A percentile compares a stretch with the other conserved stretches of the same genome.
These are phyloP conservation scores for Barnardius zonarius DNA, from an alignment of 2,113 vertebrate species.

Conservation along the genomic window DNA sequence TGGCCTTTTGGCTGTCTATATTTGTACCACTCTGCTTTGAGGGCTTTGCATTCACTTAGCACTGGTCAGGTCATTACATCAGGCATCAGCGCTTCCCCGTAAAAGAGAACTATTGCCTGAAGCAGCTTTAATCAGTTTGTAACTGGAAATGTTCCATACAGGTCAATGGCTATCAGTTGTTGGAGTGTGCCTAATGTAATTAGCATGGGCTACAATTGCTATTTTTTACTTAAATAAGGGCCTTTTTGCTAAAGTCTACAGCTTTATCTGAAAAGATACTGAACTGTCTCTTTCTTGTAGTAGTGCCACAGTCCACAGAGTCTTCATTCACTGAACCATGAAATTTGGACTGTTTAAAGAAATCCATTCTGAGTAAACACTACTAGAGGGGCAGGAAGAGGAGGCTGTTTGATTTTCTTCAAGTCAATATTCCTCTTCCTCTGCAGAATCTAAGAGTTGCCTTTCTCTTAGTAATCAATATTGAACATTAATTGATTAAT, in stretches of 20 bases:
- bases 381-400: neutral
- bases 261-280: neutral
- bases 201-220: neutral
- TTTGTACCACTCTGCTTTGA: constrained; percentile 22
- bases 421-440: neutral
- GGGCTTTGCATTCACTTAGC: neutral
- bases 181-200: constrained; percentile 22
- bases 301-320: neutral
- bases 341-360: neutral
- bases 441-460: neutral
- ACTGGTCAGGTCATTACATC: constrained; percentile 25
- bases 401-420: neutral
- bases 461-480: neutral
- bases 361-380: neutral
- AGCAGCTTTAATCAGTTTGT: constrained; percentile 23
- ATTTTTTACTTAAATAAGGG: neutral
- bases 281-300: neutral
- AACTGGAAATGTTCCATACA: constrained; percentile 53
- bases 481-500: neutral
- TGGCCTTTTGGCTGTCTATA: constrained; percentile 36
- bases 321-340: neutral
- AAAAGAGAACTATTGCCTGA: neutral
- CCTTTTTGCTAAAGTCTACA: neutral
- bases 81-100: neutral
- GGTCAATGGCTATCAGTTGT: constrained; percentile 49